Base-by-base conservation (phyloP, 1,140 invertebrate genomes). In the Spodoptera litura region DNA sequence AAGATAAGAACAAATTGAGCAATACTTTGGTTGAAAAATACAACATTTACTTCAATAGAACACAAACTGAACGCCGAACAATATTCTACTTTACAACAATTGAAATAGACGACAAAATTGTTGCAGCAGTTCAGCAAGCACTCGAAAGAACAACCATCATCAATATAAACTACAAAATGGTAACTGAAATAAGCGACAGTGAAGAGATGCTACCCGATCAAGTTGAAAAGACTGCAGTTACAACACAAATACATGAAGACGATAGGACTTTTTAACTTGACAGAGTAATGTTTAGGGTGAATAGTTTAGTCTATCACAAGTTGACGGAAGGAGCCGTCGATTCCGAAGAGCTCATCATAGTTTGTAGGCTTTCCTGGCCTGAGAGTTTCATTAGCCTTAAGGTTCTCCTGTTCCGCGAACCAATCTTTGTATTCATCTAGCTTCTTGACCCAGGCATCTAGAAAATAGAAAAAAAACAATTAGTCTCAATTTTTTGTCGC, bases 281-380 rank as follows among this genome's bases (percentile, higher is more conserved):
- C 52, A 58, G 74, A 51, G 74, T 83, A 51, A 75, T 79, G 51
- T 11, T 52, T 62, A 35, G 55, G 49, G 64, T 25, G 25, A 72
- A 11, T 49, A 70, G 15, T 80, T 88, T 95, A 98, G 95, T 98
- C 97, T 85, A 98, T 97, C 64, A 96, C 94, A 15, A 98, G 91
- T 93, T 98, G 97, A 86, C 97, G 95, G 94, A 98, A 98, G 38
- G 97, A 97, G 53, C 97, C 97, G 82, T 98, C 97, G 85, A 98
- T 95, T 35, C 97, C 97, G 81, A 98, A 98, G 0, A 98, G 91
- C 86, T 98, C 97, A 81, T 97, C 97, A 75, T 96, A 93, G 84
- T 93, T 94, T 25, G 91, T 94, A 5, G 91, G 97, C 64, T 95
- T 94, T 56, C 96, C 97, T 0, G 96, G 97, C 85, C 97, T 95